Evolutionary conservation across 2,113 vertebrate genomes (phyloP).

Genomic region (Cyanistes caeruleus): DNA sequence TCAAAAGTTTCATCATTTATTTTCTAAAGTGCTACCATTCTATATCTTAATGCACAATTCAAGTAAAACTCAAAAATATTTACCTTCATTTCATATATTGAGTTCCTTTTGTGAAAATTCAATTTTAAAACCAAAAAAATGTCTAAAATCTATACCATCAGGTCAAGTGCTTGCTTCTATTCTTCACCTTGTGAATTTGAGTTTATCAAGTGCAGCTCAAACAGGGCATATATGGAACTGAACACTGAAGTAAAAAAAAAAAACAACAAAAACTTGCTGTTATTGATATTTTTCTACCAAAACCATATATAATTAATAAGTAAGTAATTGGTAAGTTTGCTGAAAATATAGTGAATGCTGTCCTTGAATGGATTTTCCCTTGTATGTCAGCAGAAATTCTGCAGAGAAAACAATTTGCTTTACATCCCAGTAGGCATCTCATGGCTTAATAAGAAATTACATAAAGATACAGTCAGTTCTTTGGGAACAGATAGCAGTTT

Average conservation of each 20-base stretch:
- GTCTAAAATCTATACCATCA: not conserved
- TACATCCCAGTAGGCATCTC: not conserved
- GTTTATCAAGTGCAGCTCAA: not conserved
- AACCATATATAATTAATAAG: not conserved
- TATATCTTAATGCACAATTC: not conserved
- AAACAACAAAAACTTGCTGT: not conserved
- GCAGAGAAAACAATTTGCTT: conserved; percentile 18
- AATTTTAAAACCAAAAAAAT: not conserved
- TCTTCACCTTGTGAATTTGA: not conserved
- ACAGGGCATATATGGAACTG: not conserved
- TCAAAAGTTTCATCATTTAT: not conserved
- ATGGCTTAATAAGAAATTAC: not conserved
- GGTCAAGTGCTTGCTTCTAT: not conserved
- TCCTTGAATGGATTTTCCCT: not conserved
- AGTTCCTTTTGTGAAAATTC: not conserved
- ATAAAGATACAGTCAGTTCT: not conserved
- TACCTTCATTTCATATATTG: not conserved
- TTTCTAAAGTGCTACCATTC: not conserved
- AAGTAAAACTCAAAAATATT: not conserved
- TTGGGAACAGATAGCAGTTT: not conserved
- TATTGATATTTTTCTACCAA: not conserved
- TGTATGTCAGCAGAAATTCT: conserved; percentile 16
- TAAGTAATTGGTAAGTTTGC: not conserved
- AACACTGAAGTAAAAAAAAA: not conserved
- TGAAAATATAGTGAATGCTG: not conserved